Base-by-base conservation (phyloP, 2,888 invertebrate genomes). In the Plebejus melissa region DNA sequence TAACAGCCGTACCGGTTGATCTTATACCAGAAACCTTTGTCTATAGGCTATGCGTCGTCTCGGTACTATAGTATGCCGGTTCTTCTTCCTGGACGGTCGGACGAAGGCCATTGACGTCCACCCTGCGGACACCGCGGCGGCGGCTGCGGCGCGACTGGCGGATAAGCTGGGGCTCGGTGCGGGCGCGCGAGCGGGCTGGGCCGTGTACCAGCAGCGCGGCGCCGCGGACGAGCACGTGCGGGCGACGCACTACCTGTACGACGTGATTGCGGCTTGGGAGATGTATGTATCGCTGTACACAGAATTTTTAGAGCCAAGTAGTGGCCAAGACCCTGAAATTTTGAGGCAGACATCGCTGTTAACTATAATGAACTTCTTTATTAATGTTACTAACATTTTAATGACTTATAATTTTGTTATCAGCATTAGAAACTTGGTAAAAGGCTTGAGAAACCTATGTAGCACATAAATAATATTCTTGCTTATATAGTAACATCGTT, bases 21-120 rank as follows among this genome's bases (percentile, higher is more conserved):
- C 3, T 60, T n/a, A 7, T 46, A 50, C 65, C 28, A 69, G 13
- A 70, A 28, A 7, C 41, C 38, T 69, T 60, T 76, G 9, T 57
- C n/a, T 22, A 2, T 82, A 97, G 97, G 98, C 98, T 0, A 98
- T 98, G 97, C 95, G 97, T 81, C 95, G 98, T 71, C 94, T 98
- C 41, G 98, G 98, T 76, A 98, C 98, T 0, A 97, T 99, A 80
- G 98, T 98, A 0, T 98, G 98, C 86, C 95, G 98, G 74, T 98
- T 99, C 91, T 98, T 98, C 94, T 98, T 99, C 93, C 94, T 99
- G 86, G 98, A 99, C 88, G 98, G 98, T 0, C 95, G 98, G 76
- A 98, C 98, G 0, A 99, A 98, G 88, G 98, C 98, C 0, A 97
- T 99, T 79, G 98, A 98, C 88, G 97, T 99, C 38, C 98, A 98